phyloP scores from a whole-genome alignment of 2,888 invertebrate genomes.

The Hypolimnas misippus region DNA sequence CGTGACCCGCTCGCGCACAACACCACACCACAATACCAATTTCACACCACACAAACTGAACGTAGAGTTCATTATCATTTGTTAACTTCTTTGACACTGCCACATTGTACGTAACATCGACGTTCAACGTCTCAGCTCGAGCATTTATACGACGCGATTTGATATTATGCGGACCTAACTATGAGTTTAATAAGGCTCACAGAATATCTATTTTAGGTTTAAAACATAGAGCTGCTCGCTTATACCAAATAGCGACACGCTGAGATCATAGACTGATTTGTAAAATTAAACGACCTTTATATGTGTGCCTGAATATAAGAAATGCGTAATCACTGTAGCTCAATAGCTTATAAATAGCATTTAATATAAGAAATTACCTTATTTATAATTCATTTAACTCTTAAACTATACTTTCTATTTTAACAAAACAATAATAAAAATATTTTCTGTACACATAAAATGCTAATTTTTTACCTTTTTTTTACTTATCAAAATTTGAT shows the following conservation, averaged over 20 bases:
- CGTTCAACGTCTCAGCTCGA: conserved; percentile 45
- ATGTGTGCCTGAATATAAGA: conserved; percentile 6
- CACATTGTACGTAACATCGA: conserved; percentile 61
- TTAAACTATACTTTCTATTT: too few species aligned
- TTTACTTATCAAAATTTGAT: too few species aligned
- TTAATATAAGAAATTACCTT: neutral
- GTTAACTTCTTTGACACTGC: conserved; percentile 55
- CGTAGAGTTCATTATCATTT: conserved; percentile 71
- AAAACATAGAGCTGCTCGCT: conserved; percentile 47
- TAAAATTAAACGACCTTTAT: conserved; percentile 25
- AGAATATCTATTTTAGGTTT: conserved; percentile 42
- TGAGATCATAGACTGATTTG: conserved; percentile 68
- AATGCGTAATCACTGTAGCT: conserved; percentile 7
- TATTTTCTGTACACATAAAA: too few species aligned
- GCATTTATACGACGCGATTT: conserved; percentile 57
- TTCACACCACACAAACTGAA: conserved; percentile 60
- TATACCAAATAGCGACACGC: conserved; percentile 61
- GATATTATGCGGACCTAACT: conserved; percentile 51
- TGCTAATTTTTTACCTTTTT: too few species aligned
- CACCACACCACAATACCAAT: conserved; percentile 58
- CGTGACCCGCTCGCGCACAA: conserved; percentile 82
- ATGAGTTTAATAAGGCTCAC: conserved; percentile 28
- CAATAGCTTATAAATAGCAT: neutral
- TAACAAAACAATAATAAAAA: too few species aligned
- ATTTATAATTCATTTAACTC: too few species aligned